Base-by-base conservation (phyloP, 2,888 invertebrate species). In the Cosmia trapezina region DNA sequence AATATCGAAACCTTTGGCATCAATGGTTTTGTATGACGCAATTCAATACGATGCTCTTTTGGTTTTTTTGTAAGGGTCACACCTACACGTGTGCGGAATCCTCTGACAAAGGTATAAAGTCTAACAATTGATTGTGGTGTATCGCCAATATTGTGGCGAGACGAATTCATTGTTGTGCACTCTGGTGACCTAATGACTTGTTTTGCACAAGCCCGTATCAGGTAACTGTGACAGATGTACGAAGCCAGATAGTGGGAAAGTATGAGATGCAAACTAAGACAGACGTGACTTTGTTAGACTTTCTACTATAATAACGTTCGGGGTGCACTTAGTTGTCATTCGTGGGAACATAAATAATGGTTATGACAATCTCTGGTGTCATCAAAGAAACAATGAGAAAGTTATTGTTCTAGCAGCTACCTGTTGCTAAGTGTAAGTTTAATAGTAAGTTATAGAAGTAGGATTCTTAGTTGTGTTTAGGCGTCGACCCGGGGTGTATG, bases 281-380 rank as follows among this genome's bases (percentile, higher is more conserved):
- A 93, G 92, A 95, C 96, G 95, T 95, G 95, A 95, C 94, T 95
- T 86, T 88, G 91, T 86, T 89, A 87, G 91, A 94, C 94, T 95
- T 95, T 96, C 96, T 94, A 94, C 91, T 83, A 87, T 91, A 93
- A 94, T 93, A 91, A 89, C 89, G 87, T 90, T 89, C 85, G 81
- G 90, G 91, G 89, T 91, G 92, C 91, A 94, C 90, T 94, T 93
- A 93, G 90, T 94, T 93, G 93, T 94, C 93, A 93, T 93, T 91
- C 94, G 96, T 96, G 96, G 94, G 95, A 96, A 96, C 91, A 88
- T 89, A 92, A 93, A 91, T 93, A 90, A 93, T 93, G 89, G 90
- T 87, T 89, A 91, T 86, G 87, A 92, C 89, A 89, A 89, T 91
- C 89, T 91, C 81, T 85, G 81, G 87, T 90, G 88, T 91, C 91